These are phyloP conservation scores for Limnothrissa miodon DNA, from an alignment of 2,113 vertebrate species.

Conservation along the genomic window DNA sequence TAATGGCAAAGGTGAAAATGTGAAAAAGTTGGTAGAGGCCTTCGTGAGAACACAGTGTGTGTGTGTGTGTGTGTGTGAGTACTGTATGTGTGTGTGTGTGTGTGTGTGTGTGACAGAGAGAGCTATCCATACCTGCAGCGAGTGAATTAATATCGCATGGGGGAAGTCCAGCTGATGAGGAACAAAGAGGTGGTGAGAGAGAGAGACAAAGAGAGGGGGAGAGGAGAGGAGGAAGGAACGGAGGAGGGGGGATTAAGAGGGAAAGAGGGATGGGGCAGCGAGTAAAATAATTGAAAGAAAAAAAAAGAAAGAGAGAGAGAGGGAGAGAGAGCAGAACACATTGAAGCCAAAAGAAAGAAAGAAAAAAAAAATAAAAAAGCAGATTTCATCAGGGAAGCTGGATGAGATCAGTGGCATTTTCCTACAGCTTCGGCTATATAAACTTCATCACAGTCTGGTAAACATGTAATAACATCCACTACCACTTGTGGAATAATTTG, in stretches of 20 bases:
- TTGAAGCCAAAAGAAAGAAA: slow-evolving; percentile 31
- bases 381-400: slow-evolving; percentile 62
- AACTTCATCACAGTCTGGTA: neutral
- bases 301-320: slow-evolving; percentile 30
- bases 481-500: neutral
- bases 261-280: slow-evolving; percentile 45
- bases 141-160: slow-evolving; percentile 95
- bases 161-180: slow-evolving; percentile 79
- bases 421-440: neutral
- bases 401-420: slow-evolving; percentile 45
- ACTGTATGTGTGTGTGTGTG: neutral
- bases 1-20: neutral
- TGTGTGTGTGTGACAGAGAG: slow-evolving; percentile 28
- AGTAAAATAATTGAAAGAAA: slow-evolving; percentile 45
- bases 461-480: neutral
- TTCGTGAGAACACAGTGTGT: neutral
- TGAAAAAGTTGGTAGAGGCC: neutral
- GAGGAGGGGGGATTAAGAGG: slow-evolving; percentile 28
- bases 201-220: slow-evolving; percentile 61
- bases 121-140: slow-evolving; percentile 86
- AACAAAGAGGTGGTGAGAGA: slow-evolving; percentile 55
- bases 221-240: slow-evolving; percentile 31
- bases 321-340: slow-evolving; percentile 29
- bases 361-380: slow-evolving; percentile 48
- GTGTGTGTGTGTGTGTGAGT: neutral